Evolutionary conservation across 2,888 invertebrate species (phyloP), one percentile per base, ranked within the genome.

Genomic region (Uropetala carovei): DNA sequence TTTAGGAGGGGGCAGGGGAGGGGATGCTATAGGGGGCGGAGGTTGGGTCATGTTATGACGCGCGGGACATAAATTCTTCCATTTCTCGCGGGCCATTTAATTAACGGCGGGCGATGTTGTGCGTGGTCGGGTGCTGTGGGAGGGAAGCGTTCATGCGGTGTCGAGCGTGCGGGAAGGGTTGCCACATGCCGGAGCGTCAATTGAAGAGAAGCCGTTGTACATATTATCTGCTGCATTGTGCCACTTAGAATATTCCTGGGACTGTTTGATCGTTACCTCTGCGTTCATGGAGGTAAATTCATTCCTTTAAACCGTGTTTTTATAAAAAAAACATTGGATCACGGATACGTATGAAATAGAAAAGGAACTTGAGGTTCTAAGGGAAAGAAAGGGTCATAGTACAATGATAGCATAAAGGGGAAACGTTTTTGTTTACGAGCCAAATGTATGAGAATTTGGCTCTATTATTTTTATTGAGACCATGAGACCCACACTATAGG

Each of bases 51-150:
- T 75, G 75, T 75, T 75, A 75, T 75, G 75, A 75, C 75, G 27
- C 22, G 75, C 75, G 75, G 75, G 75, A 75, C 75, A 75, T 75
- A 75, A 75, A 75, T 75, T 75, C 75, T 75, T 75, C 75, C 75
- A 75, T 75, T 75, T 27, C 75, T 75, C 75, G 75, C 68, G 22
- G 22, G 68, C 75, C 75, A 75, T 75, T 75, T 75, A 75, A 75
- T 75, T 75, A 75, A 75, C 75, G 27, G 75, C 22, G 75, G 75
- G 11, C 22, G 75, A 75, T 75, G 75, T 68, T n/a, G 68, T 1
- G 68, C 18, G 68, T 75, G 13, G 10, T 22, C 27, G 75, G 75
- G 27, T 43, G 43, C 43, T 9, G 75, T 22, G 75, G 22, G 22
- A n/a, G 75, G 27, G 75, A 75, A 75, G 22, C 75, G 75, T 27